Evolutionary conservation across 1,140 invertebrate genomes (phyloP).

Genomic region (Aphaenogaster rudis): DNA sequence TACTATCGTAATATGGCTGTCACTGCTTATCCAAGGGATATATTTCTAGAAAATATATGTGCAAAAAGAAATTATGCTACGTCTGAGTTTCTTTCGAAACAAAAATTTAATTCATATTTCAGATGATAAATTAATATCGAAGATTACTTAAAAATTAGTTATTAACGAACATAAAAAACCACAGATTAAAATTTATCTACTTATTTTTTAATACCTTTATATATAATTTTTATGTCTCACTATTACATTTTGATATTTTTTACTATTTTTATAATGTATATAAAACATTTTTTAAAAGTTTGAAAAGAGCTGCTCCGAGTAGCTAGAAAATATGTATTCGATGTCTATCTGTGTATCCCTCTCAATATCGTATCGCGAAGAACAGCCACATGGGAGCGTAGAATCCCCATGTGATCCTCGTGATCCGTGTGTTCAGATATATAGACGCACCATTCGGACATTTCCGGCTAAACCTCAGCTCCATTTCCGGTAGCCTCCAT

Average conservation of each 20-base stretch:
- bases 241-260: not conserved
- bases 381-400: not conserved
- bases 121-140: not conserved
- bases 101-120: constrained; percentile 10
- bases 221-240: not conserved
- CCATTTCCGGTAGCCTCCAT: constrained; percentile 59
- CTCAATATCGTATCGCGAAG: not conserved
- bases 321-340: not conserved
- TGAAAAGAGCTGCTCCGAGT: not conserved
- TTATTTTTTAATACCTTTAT: not conserved
- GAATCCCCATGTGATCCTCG: constrained; percentile 37
- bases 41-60: not conserved
- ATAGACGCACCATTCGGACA: constrained; percentile 46
- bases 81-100: not conserved
- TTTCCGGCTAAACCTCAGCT: constrained; percentile 66
- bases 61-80: not conserved
- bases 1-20: not conserved
- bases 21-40: not conserved
- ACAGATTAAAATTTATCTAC: not conserved
- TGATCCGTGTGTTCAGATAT: constrained; percentile 19
- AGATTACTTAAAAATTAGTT: not conserved
- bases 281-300: not conserved
- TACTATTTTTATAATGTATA: not conserved
- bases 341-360: not conserved
- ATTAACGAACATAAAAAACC: not conserved